A percentile compares a stretch with the other conserved stretches of the same genome.
phyloP scores from a whole-genome alignment of 2,888 invertebrate genomes.

The Cybosia mesomella region DNA sequence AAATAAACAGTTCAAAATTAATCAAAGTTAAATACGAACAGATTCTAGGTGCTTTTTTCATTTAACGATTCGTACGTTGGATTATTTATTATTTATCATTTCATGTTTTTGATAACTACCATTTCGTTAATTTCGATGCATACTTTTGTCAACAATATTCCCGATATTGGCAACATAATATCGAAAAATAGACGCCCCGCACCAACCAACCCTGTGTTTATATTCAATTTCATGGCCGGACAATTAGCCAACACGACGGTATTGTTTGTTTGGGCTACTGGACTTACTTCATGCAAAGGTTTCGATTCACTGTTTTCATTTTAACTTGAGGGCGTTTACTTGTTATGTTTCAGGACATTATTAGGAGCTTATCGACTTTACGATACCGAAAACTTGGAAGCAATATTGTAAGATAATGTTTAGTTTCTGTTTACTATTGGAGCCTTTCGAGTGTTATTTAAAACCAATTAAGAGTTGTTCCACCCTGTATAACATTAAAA shows the following conservation, averaged over 20 bases:
- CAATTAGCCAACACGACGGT: conserved; percentile 62
- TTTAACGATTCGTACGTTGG: too few species aligned
- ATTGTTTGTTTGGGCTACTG: conserved; percentile 55
- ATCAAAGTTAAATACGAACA: too few species aligned
- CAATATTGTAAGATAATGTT: neutral
- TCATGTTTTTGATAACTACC: neutral
- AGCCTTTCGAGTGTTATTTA: neutral
- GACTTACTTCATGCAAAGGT: conserved; percentile 1
- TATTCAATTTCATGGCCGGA: conserved; percentile 63
- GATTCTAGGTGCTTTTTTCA: too few species aligned
- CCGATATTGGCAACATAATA: neutral
- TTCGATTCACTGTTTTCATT: conserved; percentile 2
- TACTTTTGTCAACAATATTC: neutral
- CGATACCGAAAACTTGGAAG: neutral
- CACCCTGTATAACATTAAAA: too few species aligned
- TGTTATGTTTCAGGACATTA: neutral
- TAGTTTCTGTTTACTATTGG: neutral
- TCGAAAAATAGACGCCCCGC: neutral
- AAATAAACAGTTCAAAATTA: too few species aligned
- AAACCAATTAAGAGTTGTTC: neutral
- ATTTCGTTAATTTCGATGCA: neutral
- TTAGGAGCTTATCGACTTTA: neutral
- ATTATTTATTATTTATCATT: neutral
- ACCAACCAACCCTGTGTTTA: conserved; percentile 41
- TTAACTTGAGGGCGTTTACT: neutral